Evolutionary conservation across 2,888 invertebrate genomes (phyloP), one percentile per base, ranked within the genome.

Genomic region (Icerya purchasi): DNA sequence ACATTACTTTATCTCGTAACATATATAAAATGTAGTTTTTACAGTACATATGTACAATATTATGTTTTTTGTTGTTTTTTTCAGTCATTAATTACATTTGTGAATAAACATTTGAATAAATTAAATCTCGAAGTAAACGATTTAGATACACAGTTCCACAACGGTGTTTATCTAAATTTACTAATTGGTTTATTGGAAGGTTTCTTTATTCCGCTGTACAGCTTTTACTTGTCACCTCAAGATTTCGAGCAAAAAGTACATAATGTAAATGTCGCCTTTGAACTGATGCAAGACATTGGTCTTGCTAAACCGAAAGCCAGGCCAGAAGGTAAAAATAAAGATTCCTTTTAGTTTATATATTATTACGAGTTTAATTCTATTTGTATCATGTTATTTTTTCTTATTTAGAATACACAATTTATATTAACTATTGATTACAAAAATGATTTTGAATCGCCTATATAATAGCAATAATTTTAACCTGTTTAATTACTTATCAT

Each of bases 221-320:
- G 86, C 68, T 97, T 96, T 72, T 84, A 92, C 70, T 77, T 93
- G 63, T 93, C 93, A 1, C 94, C 96, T 1, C 85, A 87, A 68
- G 87, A 85, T 67, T 83, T 84, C 66, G 88, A 90, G 61, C 89
- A 92, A 67, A 91, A 92, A 75, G 87, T 97, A 1, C 93, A 92
- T 70, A 99, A 98, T 75, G 96, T 99, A 1, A 78, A 82, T 0
- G 93, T 98, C 72, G 89, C 97, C 1, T 98, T 96, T 73, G 93
- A 96, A 68, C 74, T 99, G 63, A 98, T 99, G 96, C 89, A 91
- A 72, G 96, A 97, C 72, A 86, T 91, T 61, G 94, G 93, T 1
- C 74, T 96, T 53, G 84, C 86, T 1, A 87, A 86, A 71, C 93
- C 94, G 0, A 94, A 94, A 74, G 92, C 94, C 1, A 77, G 94